Base-by-base conservation (phyloP, 2,888 invertebrate genomes). In the Chironomus tentans region DNA sequence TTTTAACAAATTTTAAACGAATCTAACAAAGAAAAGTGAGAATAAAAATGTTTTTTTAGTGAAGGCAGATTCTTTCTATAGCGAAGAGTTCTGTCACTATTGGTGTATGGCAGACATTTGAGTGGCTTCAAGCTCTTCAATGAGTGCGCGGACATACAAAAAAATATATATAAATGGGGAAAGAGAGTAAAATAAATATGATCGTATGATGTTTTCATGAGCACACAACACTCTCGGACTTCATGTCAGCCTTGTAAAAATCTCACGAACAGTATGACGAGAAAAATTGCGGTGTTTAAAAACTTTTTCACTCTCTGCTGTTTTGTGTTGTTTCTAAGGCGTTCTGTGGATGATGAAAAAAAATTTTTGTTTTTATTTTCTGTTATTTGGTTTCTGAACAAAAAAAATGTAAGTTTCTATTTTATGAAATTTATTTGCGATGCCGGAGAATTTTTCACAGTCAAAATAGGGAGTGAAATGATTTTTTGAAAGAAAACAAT, bases 241-340 rank as follows among this genome's bases (percentile, higher is more conserved):
- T 68, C 22, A 47, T 74, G 74, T n/a, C 6, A 13, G 28, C 74
- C 68, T 46, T 4, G 7, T 38, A 47, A 24, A 68, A 68, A 68
- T 74, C 68, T 68, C 62, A 65, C 38, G 74, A 74, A 74, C 74
- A 74, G 74, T 74, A 68, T 68, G 74, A 74, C 74, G 74, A 74
- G 74, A 74, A 62, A 74, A 74, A 74, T 68, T 46, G 46, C 68
- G 74, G 68, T 74, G 74, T 68, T 74, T 68, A 68, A 68, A 68
- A 62, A 71, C 61, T 50, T 50, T 71, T 71, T 48, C 22, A 56
- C 61, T 50, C 22, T 71, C 46, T 71, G 15, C 22, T 24, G 22
- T n/a, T 61, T 61, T n/a, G 13, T 22, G 7, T 18, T 65, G n/a
- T 65, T 24, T 65, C 21, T 65, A 22, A 65, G 65, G 22, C 65